Conservation (phyloP, 2,888 invertebrate genomes). For the Apodemia duryi region DNA sequence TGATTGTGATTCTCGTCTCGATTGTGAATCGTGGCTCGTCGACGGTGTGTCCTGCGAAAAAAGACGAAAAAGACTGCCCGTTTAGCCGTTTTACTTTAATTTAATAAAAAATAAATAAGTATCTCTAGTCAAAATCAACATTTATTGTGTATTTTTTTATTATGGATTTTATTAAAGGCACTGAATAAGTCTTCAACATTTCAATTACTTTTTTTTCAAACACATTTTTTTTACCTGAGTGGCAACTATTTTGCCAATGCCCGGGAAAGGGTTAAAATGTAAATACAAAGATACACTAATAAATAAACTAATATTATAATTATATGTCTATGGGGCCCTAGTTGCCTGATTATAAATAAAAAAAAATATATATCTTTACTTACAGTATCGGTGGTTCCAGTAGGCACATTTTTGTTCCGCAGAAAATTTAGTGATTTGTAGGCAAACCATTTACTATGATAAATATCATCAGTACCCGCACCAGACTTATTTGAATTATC, state of each 20-base stretch:
- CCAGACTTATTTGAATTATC: constrained; percentile 15
- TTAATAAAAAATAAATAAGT: constrained; percentile 4
- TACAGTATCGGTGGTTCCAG: constrained; percentile 7
- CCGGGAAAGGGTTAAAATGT: constrained; percentile 8
- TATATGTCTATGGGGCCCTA: constrained; percentile 2
- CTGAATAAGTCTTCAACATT: neutral
- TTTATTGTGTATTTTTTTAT: constrained; percentile 1
- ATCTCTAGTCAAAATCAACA: neutral
- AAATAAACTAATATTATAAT: neutral
- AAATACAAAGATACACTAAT: constrained; percentile 6
- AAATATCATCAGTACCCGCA: constrained; percentile 19
- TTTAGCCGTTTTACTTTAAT: neutral
- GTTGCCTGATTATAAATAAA: constrained; percentile 2
- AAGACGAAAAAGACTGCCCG: constrained; percentile 1
- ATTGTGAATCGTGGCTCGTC: neutral
- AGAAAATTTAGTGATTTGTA: constrained; percentile 26
- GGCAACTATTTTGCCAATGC: constrained; percentile 6
- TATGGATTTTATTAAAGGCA: constrained; percentile 2
- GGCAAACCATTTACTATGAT: constrained; percentile 25
- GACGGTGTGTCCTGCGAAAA: constrained; percentile 5
- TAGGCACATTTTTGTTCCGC: constrained; percentile 24
- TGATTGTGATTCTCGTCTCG: no score
- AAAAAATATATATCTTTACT: neutral
- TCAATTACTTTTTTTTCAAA: no score
- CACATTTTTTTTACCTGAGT: neutral